These are phyloP conservation scores for Scomber scombrus DNA, from an alignment of 2,113 vertebrate species.

Conservation along the genomic window DNA sequence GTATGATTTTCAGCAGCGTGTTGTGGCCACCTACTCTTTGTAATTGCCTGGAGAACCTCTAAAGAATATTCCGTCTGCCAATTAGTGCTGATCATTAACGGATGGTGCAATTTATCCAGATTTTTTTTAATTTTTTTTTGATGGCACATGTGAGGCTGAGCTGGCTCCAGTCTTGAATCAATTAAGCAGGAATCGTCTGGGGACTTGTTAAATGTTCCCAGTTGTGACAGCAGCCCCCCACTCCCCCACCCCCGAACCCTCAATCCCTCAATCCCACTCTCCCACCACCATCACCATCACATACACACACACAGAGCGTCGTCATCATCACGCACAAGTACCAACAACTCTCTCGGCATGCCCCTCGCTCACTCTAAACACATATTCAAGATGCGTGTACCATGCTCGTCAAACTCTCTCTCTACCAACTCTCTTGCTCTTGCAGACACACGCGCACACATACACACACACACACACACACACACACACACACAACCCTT, in stretches of 20 bases:
- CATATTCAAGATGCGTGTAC: constrained; percentile 18
- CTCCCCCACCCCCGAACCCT: no score
- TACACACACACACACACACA: constrained; percentile 8
- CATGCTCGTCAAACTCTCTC: constrained; percentile 8
- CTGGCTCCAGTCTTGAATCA: constrained; percentile 71
- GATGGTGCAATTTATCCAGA: constrained; percentile 9
- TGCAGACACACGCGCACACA: constrained; percentile 2
- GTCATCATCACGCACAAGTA: background rate
- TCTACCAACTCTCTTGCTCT: background rate
- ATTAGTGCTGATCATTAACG: constrained; percentile 32
- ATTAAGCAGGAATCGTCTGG: constrained; percentile 71
- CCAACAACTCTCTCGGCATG: constrained; percentile 3
- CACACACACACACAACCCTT: constrained; percentile 32
- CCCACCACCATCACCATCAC: background rate
- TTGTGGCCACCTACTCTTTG: constrained; percentile 21
- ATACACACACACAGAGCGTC: constrained; percentile 1
- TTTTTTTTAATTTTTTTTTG: constrained; percentile 8
- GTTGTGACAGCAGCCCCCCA: constrained; percentile 54
- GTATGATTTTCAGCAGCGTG: background rate
- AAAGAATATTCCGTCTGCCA: constrained; percentile 25
- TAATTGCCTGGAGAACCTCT: constrained; percentile 30
- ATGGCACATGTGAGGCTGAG: constrained; percentile 45
- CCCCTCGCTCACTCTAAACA: constrained; percentile 18
- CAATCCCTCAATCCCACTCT: no score
- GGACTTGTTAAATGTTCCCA: constrained; percentile 78